phyloP scores from a whole-genome alignment of 1,140 invertebrate genomes.

The Drosophila albomicans region DNA sequence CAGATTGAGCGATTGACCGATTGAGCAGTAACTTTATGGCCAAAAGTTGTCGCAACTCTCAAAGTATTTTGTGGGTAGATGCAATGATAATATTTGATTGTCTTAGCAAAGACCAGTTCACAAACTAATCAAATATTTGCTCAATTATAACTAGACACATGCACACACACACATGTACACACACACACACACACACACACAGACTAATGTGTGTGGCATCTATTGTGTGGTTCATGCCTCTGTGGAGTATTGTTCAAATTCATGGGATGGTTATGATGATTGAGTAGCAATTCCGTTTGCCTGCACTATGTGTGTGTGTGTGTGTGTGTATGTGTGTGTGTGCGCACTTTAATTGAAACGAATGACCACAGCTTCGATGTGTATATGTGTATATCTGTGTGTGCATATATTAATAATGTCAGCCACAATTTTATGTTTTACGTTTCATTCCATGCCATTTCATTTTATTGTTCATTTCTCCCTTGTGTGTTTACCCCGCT shows the following conservation, averaged over 20 bases:
- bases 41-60: slow-evolving; percentile 9
- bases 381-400: slow-evolving; percentile 7
- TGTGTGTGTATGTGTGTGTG: slow-evolving; percentile 16
- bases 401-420: slow-evolving; percentile 55
- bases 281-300: slow-evolving; percentile 19
- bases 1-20: neutral
- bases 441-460: slow-evolving; percentile 56
- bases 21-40: neutral
- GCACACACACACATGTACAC: slow-evolving; percentile 4
- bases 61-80: neutral
- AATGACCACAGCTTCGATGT: slow-evolving; percentile 34
- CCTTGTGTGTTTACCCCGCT: neutral
- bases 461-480: slow-evolving; percentile 47
- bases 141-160: slow-evolving; percentile 24
- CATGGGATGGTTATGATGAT: slow-evolving; percentile 18
- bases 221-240: neutral
- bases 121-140: slow-evolving; percentile 16
- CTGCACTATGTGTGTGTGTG: slow-evolving; percentile 8
- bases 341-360: slow-evolving; percentile 49
- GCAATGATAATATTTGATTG: slow-evolving; percentile 21
- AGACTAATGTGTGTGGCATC: neutral
- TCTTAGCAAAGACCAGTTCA: neutral
- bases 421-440: slow-evolving; percentile 56
- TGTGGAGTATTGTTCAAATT: slow-evolving; percentile 12
- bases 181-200: neutral